Conservation (phyloP, 2,888 invertebrate species). For the Hydraecia micacea region DNA sequence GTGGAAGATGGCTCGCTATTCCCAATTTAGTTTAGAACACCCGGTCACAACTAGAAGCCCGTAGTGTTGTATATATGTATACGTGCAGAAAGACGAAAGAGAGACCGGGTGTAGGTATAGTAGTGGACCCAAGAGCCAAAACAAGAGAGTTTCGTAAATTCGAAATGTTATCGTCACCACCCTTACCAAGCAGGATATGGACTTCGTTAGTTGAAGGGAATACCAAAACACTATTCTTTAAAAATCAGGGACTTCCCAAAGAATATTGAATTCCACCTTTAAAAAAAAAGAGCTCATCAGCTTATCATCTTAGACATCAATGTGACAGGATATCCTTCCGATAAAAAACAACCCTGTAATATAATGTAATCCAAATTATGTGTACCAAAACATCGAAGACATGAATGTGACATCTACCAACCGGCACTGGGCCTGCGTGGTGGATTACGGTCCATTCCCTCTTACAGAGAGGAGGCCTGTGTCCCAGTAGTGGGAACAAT, state of each 20-base stretch:
- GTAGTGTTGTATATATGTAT: neutral
- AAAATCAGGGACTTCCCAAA: neutral
- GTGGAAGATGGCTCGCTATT: neutral
- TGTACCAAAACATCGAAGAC: neutral
- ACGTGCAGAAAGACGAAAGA: neutral
- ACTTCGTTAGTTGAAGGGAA: neutral
- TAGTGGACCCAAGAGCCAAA: neutral
- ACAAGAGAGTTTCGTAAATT: neutral
- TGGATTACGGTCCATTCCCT: neutral
- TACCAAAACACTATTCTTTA: neutral
- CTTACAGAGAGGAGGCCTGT: neutral
- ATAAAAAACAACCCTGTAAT: neutral
- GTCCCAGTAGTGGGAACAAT: neutral
- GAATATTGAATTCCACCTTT: neutral
- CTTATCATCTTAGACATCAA: neutral
- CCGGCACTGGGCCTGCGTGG: too few species aligned
- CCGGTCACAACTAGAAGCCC: neutral
- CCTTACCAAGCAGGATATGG: neutral
- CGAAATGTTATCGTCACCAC: too few species aligned
- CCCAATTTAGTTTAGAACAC: neutral
- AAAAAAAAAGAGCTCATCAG: too few species aligned
- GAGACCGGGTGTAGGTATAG: neutral
- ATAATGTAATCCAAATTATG: too few species aligned
- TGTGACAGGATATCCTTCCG: too few species aligned
- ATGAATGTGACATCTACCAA: neutral